Percentiles rank a stretch among this genome's conserved stretches.
Evolutionary conservation across 2,797 vertebrate species (phyloP).

Genomic region (Pangasius macronema): DNA sequence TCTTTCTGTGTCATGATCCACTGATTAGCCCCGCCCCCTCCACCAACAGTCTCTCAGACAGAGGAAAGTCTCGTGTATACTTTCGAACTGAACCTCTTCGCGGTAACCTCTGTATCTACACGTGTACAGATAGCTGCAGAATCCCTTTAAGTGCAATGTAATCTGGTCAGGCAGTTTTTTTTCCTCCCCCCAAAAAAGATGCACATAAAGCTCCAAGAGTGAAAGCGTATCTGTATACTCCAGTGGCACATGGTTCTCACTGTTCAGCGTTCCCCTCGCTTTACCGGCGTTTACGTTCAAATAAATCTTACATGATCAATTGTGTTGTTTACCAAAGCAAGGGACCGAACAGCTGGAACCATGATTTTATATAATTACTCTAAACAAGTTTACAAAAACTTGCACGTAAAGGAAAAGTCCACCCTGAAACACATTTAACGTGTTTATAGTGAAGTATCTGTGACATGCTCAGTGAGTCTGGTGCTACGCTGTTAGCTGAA

Average conservation of each 20-base stretch:
- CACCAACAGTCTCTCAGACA: constrained; percentile 53
- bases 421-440: not conserved
- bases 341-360: not conserved
- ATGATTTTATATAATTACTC: not conserved
- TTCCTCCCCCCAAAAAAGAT: not conserved
- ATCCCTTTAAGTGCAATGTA: not conserved
- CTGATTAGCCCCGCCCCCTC: not conserved
- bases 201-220: not conserved
- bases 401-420: not conserved
- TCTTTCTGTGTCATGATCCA: not conserved
- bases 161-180: not conserved
- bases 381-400: not conserved
- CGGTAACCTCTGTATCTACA: not conserved
- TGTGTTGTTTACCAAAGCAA: not conserved
- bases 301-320: not conserved
- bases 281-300: not conserved
- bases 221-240: no score
- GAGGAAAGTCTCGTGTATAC: not conserved
- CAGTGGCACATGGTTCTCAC: not conserved
- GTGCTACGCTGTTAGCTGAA: not conserved
- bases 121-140: not conserved
- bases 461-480: no score
- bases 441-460: not conserved
- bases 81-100: not conserved
- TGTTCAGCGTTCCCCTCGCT: not conserved